Conservation (phyloP, 2,888 invertebrate genomes). For the Bibio marci region DNA sequence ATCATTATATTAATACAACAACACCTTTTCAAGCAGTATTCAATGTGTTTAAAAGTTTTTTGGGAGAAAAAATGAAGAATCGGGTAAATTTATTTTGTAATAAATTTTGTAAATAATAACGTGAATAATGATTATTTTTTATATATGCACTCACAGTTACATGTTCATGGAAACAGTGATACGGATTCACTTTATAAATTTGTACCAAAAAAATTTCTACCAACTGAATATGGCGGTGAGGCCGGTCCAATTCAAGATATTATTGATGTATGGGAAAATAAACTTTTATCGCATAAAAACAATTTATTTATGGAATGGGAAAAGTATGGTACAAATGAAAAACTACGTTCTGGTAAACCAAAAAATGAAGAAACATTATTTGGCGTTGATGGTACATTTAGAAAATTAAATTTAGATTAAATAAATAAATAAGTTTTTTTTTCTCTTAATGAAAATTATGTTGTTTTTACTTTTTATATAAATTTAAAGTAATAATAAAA, state of each 20-base stretch:
- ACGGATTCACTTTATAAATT: constrained; percentile 36
- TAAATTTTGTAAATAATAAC: background rate
- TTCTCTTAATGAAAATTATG: too few species aligned
- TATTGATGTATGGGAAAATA: constrained; percentile 22
- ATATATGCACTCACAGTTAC: constrained; percentile 28
- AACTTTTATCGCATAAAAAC: constrained; percentile 19
- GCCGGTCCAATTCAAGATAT: constrained; percentile 30
- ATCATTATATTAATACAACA: constrained; percentile 41
- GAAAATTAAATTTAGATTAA: too few species aligned
- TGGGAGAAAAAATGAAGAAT: constrained; percentile 41
- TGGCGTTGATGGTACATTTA: constrained; percentile 22
- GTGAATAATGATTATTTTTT: too few species aligned
- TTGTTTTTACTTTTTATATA: too few species aligned
- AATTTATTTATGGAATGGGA: constrained; percentile 21
- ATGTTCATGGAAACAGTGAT: constrained; percentile 34
- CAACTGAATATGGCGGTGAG: constrained; percentile 47
- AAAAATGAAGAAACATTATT: constrained; percentile 17
- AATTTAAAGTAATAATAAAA: too few species aligned
- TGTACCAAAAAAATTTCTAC: constrained; percentile 39
- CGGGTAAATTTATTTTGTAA: constrained; percentile 30
- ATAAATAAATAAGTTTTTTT: too few species aligned
- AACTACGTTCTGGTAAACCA: constrained; percentile 18
- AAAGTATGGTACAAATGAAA: constrained; percentile 21
- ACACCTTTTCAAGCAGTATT: constrained; percentile 39
- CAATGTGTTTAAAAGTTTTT: constrained; percentile 37